A percentile compares a stretch with the other conserved stretches of the same genome.
Evolutionary conservation across 2,113 vertebrate species (phyloP).

Genomic region (Cololabis saira): DNA sequence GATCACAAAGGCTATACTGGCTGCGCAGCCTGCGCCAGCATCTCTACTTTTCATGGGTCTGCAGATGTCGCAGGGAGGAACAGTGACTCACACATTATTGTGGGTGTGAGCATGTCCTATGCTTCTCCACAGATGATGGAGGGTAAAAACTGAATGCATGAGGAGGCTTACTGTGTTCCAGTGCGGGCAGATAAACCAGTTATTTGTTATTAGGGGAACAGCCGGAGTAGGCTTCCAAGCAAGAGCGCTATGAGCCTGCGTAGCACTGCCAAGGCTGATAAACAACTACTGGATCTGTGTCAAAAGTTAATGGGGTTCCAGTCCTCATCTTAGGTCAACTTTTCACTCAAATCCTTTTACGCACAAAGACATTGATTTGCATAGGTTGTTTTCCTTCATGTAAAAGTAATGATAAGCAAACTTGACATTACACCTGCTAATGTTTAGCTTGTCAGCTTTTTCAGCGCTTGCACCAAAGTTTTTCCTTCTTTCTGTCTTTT

Average conservation of each 20-base stretch:
- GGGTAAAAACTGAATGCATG: conserved; percentile 19
- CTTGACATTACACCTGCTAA: no score
- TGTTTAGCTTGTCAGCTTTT: no score
- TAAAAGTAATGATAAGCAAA: no score
- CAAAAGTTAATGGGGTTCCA: neutral
- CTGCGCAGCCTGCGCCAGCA: conserved; percentile 41
- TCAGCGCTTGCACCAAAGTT: no score
- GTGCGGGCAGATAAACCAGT: conserved; percentile 18
- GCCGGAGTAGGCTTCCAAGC: neutral
- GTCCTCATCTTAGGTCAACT: no score
- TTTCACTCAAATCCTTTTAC: no score
- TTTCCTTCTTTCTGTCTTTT: no score
- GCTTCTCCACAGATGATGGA: conserved; percentile 13
- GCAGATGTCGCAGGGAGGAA: conserved; percentile 51
- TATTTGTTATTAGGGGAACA: conserved; percentile 22
- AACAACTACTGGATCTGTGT: neutral
- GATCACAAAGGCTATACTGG: conserved; percentile 49
- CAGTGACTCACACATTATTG: conserved; percentile 47
- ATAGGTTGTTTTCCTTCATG: no score
- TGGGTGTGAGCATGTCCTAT: conserved; percentile 20
- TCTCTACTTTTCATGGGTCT: conserved; percentile 42
- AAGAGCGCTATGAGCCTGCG: neutral
- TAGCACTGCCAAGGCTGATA: neutral
- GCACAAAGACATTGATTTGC: no score
- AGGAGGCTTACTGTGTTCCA: conserved; percentile 16